Conservation (phyloP, 35 echinoderm and acorn worm species). For the Stichopus chloronotus region DNA sequence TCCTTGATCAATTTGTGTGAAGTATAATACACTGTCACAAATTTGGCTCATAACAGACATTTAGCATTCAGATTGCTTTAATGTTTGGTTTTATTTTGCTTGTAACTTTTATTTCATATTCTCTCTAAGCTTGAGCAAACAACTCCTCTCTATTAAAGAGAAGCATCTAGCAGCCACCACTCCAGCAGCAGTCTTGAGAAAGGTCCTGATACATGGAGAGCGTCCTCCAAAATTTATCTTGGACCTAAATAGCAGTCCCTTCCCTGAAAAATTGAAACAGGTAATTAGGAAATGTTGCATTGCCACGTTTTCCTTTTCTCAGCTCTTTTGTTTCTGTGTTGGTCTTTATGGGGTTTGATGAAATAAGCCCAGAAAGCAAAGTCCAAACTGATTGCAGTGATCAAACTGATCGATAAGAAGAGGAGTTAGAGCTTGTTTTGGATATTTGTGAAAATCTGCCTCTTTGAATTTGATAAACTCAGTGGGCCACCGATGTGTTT, state of each 20-base stretch:
- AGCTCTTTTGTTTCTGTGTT: too few relatives aligned
- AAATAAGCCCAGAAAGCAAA: not conserved
- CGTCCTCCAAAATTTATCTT: slow-evolving; percentile 70
- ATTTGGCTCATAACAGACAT: too few relatives aligned
- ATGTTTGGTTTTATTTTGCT: not conserved
- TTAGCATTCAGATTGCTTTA: too few relatives aligned
- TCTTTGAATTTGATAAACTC: too few relatives aligned
- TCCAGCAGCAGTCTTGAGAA: slow-evolving; percentile 19
- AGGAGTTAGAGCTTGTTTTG: too few relatives aligned
- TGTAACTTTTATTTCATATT: not conserved
- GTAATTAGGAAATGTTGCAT: slow-evolving; percentile 36
- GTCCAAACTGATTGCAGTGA: too few relatives aligned
- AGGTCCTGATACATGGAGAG: slow-evolving; percentile 84
- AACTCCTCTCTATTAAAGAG: slow-evolving; percentile 25
- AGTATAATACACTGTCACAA: too few relatives aligned
- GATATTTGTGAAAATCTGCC: too few relatives aligned
- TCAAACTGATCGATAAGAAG: too few relatives aligned
- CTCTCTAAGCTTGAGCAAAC: slow-evolving; percentile 35
- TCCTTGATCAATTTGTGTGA: too few relatives aligned
- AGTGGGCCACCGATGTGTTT: too few relatives aligned
- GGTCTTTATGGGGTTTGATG: not conserved
- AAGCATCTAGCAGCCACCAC: not conserved
- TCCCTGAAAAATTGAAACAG: slow-evolving; percentile 74
- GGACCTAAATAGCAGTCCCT: slow-evolving; percentile 54
- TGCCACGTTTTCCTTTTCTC: too few relatives aligned